phyloP scores from a whole-genome alignment of 2,797 vertebrate genomes.

The Rallus crepitans region DNA sequence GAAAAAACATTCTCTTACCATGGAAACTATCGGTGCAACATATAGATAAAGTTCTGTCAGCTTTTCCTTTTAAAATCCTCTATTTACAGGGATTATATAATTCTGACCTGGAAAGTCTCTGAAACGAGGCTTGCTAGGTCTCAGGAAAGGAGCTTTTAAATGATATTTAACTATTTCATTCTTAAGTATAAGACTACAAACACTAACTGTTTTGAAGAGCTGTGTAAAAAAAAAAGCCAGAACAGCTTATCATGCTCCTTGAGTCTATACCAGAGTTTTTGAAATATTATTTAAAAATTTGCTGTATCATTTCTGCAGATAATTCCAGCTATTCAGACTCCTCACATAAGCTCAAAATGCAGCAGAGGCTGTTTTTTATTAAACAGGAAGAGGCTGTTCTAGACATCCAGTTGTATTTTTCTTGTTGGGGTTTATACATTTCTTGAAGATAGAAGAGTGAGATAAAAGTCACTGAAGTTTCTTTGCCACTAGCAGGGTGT shows the following conservation, averaged over 20 bases:
- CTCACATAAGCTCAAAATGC: not conserved
- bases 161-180: not conserved
- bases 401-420: not conserved
- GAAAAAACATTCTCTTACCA: not conserved
- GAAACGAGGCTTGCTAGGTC: not conserved
- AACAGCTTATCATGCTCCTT: not conserved
- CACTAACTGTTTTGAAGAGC: not conserved
- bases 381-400: not conserved
- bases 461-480: not conserved
- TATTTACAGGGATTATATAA: slow-evolving; percentile 22
- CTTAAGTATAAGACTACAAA: not conserved
- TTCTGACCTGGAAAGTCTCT: not conserved
- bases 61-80: not conserved
- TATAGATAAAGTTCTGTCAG: slow-evolving; percentile 16
- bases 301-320: not conserved
- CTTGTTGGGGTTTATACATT: not conserved
- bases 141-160: not conserved
- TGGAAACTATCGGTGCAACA: not conserved
- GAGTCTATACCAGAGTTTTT: not conserved
- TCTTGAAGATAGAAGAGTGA: not conserved
- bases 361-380: not conserved
- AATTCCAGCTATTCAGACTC: not conserved
- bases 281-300: not conserved
- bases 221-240: not conserved
- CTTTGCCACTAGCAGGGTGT: not conserved